Conservation (phyloP, 2,797 vertebrate genomes). For the Novumbra hubbsi region DNA sequence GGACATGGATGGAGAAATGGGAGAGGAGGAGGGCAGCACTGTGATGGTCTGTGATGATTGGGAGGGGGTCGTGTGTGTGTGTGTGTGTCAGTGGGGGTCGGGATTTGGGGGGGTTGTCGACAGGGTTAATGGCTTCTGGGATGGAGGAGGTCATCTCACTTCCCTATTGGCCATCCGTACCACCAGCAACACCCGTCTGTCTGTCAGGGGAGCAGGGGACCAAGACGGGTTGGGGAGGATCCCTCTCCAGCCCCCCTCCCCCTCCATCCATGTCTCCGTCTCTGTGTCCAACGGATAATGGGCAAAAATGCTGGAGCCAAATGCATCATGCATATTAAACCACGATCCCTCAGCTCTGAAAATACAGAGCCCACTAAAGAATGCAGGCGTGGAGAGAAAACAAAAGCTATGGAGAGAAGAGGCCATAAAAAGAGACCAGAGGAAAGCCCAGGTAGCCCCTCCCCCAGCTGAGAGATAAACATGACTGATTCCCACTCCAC, state of each 20-base stretch:
- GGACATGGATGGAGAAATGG: slow-evolving; percentile 38
- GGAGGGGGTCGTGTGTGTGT: slow-evolving; percentile 27
- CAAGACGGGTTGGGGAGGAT: slow-evolving; percentile 42
- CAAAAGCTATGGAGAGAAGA: slow-evolving; percentile 63
- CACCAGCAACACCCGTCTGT: not conserved
- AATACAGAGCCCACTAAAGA: slow-evolving; percentile 72
- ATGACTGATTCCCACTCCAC: slow-evolving; percentile 75
- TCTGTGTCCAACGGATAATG: slow-evolving; percentile 67
- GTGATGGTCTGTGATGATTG: slow-evolving; percentile 41
- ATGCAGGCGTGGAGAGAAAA: slow-evolving; percentile 68
- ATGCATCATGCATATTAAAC: slow-evolving; percentile 79
- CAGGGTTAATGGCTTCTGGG: slow-evolving; percentile 69
- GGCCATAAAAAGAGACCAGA: slow-evolving; percentile 69
- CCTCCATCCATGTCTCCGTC: not conserved
- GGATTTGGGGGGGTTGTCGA: slow-evolving; percentile 49
- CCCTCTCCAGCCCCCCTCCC: not conserved
- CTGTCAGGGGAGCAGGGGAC: slow-evolving; percentile 35
- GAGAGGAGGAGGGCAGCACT: not conserved
- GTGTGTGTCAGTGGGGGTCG: slow-evolving; percentile 37
- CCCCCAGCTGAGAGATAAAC: slow-evolving; percentile 76
- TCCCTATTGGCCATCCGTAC: slow-evolving; percentile 49
- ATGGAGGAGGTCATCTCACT: slow-evolving; percentile 59
- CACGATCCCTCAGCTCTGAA: slow-evolving; percentile 66
- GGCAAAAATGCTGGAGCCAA: slow-evolving; percentile 74
- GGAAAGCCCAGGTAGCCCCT: slow-evolving; percentile 65